These are phyloP conservation scores for Venturia canescens DNA, from an alignment of 1,140 invertebrate genomes.

Conservation along the genomic window DNA sequence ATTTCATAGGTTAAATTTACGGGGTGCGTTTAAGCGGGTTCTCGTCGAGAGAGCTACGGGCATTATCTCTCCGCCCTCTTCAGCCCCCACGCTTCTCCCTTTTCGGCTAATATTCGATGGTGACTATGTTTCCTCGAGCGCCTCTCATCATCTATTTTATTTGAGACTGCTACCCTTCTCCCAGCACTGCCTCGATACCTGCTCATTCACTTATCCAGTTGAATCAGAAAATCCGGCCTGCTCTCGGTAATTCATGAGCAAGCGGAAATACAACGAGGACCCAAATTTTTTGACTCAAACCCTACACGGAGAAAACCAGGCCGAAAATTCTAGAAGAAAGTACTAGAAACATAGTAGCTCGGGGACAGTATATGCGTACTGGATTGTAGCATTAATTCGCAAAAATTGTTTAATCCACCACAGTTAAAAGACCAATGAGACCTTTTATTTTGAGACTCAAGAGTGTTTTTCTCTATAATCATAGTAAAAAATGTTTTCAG, in stretches of 20 bases:
- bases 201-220: neutral
- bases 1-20: slow-evolving; percentile 31
- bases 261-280: too few relatives aligned
- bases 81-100: neutral
- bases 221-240: neutral
- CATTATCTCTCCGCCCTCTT: neutral
- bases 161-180: neutral
- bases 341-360: too few relatives aligned
- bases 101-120: neutral
- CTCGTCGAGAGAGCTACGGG: neutral
- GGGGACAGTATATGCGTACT: too few relatives aligned
- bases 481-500: too few relatives aligned
- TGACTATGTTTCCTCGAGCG: neutral
- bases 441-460: too few relatives aligned
- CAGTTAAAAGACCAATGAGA: too few relatives aligned
- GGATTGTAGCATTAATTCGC: too few relatives aligned
- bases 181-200: neutral
- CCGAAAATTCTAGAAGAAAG: too few relatives aligned
- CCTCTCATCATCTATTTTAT: neutral
- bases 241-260: neutral
- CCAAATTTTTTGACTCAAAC: too few relatives aligned
- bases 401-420: too few relatives aligned
- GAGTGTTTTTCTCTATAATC: too few relatives aligned
- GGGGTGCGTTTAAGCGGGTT: slow-evolving; percentile 29
- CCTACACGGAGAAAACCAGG: too few relatives aligned